A percentile compares a stretch with the other conserved stretches of the same genome.
phyloP scores from a whole-genome alignment of 37 sponge, comb jelly and placozoan species.

The Haliclona indistincta region DNA sequence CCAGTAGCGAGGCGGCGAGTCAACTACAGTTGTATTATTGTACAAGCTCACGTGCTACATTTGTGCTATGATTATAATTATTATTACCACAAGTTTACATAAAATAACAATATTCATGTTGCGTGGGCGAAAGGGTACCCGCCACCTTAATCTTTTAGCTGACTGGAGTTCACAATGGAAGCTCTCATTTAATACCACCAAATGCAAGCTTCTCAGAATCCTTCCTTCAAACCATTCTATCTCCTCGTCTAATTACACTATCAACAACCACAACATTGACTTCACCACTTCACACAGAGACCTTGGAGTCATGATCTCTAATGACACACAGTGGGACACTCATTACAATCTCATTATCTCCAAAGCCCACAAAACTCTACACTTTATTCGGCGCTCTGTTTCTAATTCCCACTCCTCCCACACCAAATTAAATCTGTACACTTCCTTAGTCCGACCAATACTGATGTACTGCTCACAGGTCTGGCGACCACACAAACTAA shows the following conservation, averaged over 20 bases:
- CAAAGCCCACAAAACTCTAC: not conserved
- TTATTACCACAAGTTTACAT: too few relatives aligned
- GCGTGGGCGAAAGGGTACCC: too few relatives aligned
- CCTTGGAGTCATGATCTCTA: conserved; percentile 3
- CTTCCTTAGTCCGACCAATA: not conserved
- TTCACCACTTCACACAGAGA: not conserved
- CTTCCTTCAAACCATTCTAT: not conserved
- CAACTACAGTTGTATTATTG: too few relatives aligned
- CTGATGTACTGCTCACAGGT: not conserved
- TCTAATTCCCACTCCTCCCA: not conserved
- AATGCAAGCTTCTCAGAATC: not conserved
- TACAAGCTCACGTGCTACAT: too few relatives aligned
- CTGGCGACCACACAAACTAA: not conserved
- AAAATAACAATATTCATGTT: too few relatives aligned
- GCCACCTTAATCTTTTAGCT: not conserved
- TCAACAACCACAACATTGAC: not conserved
- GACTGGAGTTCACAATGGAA: not conserved
- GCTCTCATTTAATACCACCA: not conserved
- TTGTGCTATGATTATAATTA: too few relatives aligned
- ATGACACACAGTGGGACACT: not conserved
- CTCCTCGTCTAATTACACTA: not conserved
- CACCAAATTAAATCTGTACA: not conserved
- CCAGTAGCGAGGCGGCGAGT: too few relatives aligned
- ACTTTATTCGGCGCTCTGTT: not conserved
- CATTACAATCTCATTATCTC: not conserved